These are phyloP conservation scores for Anguilla obscura DNA, from an alignment of 2,797 vertebrate species.

Conservation along the genomic window DNA sequence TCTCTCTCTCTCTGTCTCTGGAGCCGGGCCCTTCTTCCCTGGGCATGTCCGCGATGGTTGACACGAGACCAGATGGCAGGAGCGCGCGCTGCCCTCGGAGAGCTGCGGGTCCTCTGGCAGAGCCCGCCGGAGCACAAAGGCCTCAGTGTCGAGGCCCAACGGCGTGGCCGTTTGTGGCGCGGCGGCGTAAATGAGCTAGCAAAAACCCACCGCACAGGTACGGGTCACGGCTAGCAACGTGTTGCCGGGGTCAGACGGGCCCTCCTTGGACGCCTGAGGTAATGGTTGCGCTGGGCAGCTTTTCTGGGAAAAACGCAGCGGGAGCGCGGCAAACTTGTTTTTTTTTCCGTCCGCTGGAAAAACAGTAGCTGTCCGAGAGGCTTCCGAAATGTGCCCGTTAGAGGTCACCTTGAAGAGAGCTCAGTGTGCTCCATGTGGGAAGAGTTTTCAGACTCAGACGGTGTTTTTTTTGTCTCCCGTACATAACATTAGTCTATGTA, in stretches of 20 bases:
- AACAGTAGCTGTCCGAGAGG: conserved; percentile 14
- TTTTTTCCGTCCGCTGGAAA: conserved; percentile 16
- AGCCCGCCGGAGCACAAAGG: conserved; percentile 60
- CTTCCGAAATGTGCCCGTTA: neutral
- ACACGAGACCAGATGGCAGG: conserved; percentile 55
- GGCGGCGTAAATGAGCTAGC: conserved; percentile 63
- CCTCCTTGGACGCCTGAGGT: conserved; percentile 26
- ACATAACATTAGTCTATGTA: neutral
- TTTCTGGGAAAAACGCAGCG: conserved; percentile 13
- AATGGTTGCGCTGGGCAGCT: conserved; percentile 23
- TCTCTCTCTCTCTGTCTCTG: conserved; percentile 53
- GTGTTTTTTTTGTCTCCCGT: neutral
- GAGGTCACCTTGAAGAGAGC: neutral
- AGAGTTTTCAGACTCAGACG: neutral
- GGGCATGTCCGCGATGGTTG: conserved; percentile 46
- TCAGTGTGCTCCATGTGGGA: conserved; percentile 11
- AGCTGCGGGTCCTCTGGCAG: conserved; percentile 55
- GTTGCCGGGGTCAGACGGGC: conserved; percentile 56
- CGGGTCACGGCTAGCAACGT: conserved; percentile 65
- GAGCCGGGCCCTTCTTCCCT: conserved; percentile 51
- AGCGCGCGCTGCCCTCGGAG: neutral
- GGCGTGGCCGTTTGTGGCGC: conserved; percentile 61
- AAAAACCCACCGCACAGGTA: conserved; percentile 67
- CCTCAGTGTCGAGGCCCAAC: conserved; percentile 65
- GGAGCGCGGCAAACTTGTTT: neutral